A percentile compares a stretch with the other conserved stretches of the same genome.
phyloP scores from a whole-genome alignment of 2,888 invertebrate genomes.

The Pandemis cinnamomeana region DNA sequence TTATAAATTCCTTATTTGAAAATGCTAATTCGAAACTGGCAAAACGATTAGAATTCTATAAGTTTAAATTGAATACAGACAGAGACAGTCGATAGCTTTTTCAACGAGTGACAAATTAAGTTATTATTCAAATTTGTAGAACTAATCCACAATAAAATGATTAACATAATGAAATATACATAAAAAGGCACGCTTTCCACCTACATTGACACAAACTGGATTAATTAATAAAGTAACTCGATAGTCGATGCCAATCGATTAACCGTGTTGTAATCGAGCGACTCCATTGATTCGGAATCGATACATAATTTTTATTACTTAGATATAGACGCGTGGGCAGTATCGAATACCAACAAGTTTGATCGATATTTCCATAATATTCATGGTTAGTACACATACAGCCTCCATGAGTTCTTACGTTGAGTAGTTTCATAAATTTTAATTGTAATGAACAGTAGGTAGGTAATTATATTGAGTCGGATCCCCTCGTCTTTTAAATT shows the following conservation, averaged over 20 bases:
- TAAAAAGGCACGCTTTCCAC: slow-evolving; percentile 41
- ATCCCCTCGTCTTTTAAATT: too few species aligned
- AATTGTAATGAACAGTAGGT: too few species aligned
- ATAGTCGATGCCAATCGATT: slow-evolving; percentile 37
- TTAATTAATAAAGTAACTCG: slow-evolving; percentile 39
- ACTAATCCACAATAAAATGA: slow-evolving; percentile 37
- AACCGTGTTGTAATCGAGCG: slow-evolving; percentile 49
- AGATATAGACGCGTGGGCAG: slow-evolving; percentile 62
- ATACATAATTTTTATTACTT: slow-evolving; percentile 68
- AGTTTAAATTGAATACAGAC: slow-evolving; percentile 2
- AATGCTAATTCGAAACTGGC: neutral
- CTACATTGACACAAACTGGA: slow-evolving; percentile 41
- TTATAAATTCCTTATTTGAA: neutral
- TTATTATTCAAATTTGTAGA: slow-evolving; percentile 37
- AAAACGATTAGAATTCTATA: neutral
- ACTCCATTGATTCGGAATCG: slow-evolving; percentile 59
- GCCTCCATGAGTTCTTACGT: neutral
- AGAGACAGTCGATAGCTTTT: neutral
- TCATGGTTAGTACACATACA: neutral
- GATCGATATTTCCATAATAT: slow-evolving; percentile 9
- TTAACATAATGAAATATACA: slow-evolving; percentile 40
- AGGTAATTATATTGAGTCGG: too few species aligned
- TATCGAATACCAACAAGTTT: slow-evolving; percentile 32
- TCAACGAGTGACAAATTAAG: slow-evolving; percentile 29
- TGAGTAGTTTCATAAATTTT: too few species aligned